Evolutionary conservation across 2,888 invertebrate genomes (phyloP), one percentile per base, ranked within the genome.

Genomic region (Deilephila elpenor): DNA sequence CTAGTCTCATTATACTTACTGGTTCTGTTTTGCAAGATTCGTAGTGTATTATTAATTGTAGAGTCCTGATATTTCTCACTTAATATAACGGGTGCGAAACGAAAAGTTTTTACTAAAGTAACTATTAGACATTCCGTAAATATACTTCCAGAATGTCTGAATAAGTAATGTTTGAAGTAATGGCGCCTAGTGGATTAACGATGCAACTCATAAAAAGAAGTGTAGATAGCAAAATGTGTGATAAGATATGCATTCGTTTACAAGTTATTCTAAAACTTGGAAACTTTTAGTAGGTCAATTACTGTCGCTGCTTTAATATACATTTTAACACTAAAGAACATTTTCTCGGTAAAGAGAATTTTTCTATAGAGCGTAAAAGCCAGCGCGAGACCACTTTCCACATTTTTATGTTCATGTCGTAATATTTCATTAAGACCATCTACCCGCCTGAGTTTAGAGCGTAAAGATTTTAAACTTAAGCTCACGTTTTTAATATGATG

Each of bases 341-440:
- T 44, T 64, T 64, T 64, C 37, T 64, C 64, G 37, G 37, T 60
- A 29, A 64, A 64, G 34, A 44, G 7, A 44, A 44, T 64, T 20
- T 64, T 64, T 20, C 14, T 37, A 61, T 44, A 67, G 61, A 29
- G 19, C 53, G 51, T 11, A 71, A 53, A 71, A 71, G 34, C 29
- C 71, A 56, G 56, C 56, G 51, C 53, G 59, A 71, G 34, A 71
- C 53, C 44, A 70, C 32, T 73, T 67, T 73, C 59, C 56, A 67
- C 64, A 67, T 25, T 67, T 67, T 51, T 51, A 51, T 51, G 67
- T 25, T 2, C 44, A 17, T 29, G n/a, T 62, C 34, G 44, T 51
- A 51, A 67, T 25, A 44, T 51, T 51, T 67, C 67, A 67, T 67
- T 67, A 25, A 44, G 44, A 51, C 5, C 25, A 25, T 20, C 20